Evolutionary conservation across 2,797 vertebrate genomes (phyloP).

Genomic region (Eurystomus glaucurus): DNA sequence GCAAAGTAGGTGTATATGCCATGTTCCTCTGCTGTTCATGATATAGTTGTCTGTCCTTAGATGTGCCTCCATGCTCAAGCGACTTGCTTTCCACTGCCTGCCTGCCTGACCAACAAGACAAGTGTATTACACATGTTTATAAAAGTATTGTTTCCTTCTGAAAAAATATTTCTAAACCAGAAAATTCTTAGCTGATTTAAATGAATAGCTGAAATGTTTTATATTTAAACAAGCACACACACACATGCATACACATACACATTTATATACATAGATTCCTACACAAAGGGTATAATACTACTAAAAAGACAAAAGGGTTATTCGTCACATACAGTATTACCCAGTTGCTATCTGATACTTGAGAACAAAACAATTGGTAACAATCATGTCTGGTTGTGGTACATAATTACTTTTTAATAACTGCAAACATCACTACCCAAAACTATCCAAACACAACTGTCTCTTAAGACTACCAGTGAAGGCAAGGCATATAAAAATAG

Average conservation of each 20-base stretch:
- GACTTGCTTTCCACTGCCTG: background rate
- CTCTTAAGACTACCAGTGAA: background rate
- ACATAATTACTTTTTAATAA: background rate
- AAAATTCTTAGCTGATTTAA: background rate
- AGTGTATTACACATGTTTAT: background rate
- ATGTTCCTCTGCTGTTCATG: background rate
- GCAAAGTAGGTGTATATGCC: accelerated
- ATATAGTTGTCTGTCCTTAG: background rate
- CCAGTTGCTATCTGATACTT: background rate
- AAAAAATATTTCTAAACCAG: background rate
- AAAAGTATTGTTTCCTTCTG: background rate
- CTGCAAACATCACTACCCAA: background rate
- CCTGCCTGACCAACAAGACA: background rate
- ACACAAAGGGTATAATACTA: background rate
- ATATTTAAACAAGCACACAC: background rate
- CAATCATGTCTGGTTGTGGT: background rate
- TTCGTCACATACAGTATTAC: background rate
- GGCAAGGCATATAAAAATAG: background rate
- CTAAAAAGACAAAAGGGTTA: background rate
- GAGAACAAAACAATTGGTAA: background rate
- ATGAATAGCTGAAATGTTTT: background rate
- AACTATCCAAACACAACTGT: background rate
- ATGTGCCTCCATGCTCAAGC: background rate
- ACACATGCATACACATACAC: background rate
- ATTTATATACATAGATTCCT: background rate